Evolutionary conservation across 2,113 vertebrate species (phyloP), one percentile per base, ranked within the genome.

Genomic region (Gasterosteus nipponicus): DNA sequence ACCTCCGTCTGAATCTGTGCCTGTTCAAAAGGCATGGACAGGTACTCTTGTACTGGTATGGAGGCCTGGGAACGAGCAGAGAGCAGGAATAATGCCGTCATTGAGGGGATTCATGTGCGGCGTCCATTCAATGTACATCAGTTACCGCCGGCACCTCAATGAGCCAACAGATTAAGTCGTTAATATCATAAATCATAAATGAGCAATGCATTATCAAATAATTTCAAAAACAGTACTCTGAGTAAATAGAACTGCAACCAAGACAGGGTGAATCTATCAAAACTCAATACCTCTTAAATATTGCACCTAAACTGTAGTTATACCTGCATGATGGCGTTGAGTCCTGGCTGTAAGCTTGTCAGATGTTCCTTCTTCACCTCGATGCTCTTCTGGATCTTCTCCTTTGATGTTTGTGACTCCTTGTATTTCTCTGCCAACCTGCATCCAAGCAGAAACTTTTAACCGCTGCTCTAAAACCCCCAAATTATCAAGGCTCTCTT

Each of bases 261-360:
- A 39, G 12, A 16, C 33, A 14, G n/a, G n/a, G 10, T n/a, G 14
- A 9, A 69, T 33, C 56, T 11, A 22, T 60, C 4, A 42, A 60
- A 38, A n/a, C n/a, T 26, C 10, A 12, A 38, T 42, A 42, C 39
- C 14, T 56, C 70, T 6, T 18, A 7, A 60, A 22, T 26, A 46
- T 19, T 15, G 26, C 16, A 59, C 4, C 11, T 5, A 47, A 57
- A 63, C 9, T 44, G 12, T 10, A 31, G 2, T 58, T n/a, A 12
- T 87, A 98, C 98, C 97, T 99, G 97, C 97, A 99, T 99, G 84
- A 99, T 99, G 84, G 95, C 96, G 72, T 97, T 96, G 66, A 99
- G 96, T 5, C 96, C 96, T 26, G 98, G 98, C 91, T 99, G 97
- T n/a, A 99, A 94, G 88, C 97, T 99, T 82, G 91, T 95, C 81